These are phyloP conservation scores for Chionis minor DNA, from an alignment of 2,113 vertebrate species.

Conservation along the genomic window DNA sequence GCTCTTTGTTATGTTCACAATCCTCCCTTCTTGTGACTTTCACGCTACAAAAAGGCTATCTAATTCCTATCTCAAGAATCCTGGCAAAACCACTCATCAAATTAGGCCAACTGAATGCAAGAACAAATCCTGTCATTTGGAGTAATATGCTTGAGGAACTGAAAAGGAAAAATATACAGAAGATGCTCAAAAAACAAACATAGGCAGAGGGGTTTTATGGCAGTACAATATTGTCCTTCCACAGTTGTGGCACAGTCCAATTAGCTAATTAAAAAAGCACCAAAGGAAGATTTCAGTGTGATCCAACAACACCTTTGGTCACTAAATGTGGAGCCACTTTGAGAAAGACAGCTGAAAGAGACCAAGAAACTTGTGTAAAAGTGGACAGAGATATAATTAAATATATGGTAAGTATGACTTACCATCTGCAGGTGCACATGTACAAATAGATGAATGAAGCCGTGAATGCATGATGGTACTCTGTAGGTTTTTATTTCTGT, in stretches of 20 bases:
- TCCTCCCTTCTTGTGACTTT: slow-evolving; percentile 9
- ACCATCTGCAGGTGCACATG: not conserved
- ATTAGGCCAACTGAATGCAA: not conserved
- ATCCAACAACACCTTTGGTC: fast-evolving
- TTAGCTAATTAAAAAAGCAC: not conserved
- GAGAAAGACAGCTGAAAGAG: not conserved
- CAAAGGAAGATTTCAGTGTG: not conserved
- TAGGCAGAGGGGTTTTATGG: not conserved
- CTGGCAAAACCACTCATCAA: not conserved
- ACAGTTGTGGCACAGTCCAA: not conserved
- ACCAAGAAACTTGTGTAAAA: not conserved
- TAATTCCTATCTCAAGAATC: not conserved
- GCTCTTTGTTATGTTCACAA: slow-evolving; percentile 17
- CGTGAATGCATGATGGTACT: not conserved
- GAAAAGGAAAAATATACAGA: not conserved
- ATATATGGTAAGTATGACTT: not conserved
- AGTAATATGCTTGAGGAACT: not conserved
- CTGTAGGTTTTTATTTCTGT: not conserved
- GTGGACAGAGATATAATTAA: not conserved
- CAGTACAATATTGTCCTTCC: not conserved
- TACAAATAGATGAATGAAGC: not conserved
- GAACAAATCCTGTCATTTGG: not conserved
- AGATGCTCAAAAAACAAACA: not conserved
- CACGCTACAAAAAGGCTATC: not conserved
- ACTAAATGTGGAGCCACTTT: not conserved